Base-by-base conservation (phyloP, 64 coral and sea anemone species). In the Pocillopora damicornis region DNA sequence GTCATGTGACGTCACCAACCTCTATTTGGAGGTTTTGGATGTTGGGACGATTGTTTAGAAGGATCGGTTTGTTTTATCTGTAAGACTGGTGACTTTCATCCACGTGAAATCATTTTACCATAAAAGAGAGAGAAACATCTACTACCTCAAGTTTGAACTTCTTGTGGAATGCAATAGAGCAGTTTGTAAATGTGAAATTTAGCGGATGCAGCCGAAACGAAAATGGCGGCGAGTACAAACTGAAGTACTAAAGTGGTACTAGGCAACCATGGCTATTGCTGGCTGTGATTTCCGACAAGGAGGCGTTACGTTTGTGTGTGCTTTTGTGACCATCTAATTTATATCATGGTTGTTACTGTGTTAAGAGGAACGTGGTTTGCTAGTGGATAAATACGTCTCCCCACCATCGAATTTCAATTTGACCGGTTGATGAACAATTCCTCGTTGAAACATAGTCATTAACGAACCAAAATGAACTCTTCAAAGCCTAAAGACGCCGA, bases 111-210 rank as follows among this genome's bases (percentile, higher is more conserved):
- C 37, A 18, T 23, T 65, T 84, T 51, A 72, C 37, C 17, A 65
- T 45, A 37, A 30, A 30, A 37, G 71, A 71, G 0, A 72, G 65
- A 71, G 2, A 45, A 71, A 18, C 23, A 25, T 71, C 17, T 65
- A 69, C 35, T 13, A 71, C 17, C 56, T 26, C 11, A 84, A 71
- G 30, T 2, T 58, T 72, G 17, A 35, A 84, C 23, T 51, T 84
- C 35, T 84, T 18, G 35, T 45, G 81, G 64, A 84, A 84, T 84
- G 81, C 81, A 20, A 13, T 65, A 36, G 58, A 38, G 71, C 64
- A 72, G 81, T 84, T 84, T 71, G 37, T 84, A 42, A 84, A 84
- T 84, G 37, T 25, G 37, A 20, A 84, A 84, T 51, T 79, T 84
- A 84, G 20, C 81, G 17, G 81, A 84, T 56, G 81, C 36, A 37